Conservation (phyloP, 2,113 vertebrate genomes). For the Actinemys pallida region DNA sequence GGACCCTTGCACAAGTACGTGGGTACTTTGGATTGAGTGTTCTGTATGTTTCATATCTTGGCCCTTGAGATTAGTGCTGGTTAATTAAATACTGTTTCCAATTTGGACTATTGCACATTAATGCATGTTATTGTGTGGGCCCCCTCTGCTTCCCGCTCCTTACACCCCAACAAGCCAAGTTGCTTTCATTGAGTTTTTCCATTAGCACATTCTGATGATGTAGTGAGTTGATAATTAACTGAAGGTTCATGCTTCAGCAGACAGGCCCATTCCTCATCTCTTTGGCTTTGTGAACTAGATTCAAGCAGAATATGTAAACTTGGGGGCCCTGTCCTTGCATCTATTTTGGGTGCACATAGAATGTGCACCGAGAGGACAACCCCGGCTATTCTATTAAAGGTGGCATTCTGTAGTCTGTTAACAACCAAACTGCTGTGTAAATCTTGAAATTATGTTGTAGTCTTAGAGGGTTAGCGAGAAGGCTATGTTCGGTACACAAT, state of each 20-base stretch:
- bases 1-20: not conserved
- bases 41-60: rapidly evolving
- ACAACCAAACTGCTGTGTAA: not conserved
- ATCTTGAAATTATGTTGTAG: not conserved
- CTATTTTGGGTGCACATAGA: not conserved
- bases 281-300: not conserved
- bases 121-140: rapidly evolving
- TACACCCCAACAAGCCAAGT: not conserved
- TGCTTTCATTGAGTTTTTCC: not conserved
- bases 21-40: rapidly evolving
- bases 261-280: not conserved
- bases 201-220: not conserved
- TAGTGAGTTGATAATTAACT: not conserved
- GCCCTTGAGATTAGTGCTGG: not conserved
- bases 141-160: not conserved
- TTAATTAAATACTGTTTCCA: not conserved
- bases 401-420: not conserved
- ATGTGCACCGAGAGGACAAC: not conserved
- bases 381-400: rapidly evolving
- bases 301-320: not conserved
- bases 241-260: not conserved
- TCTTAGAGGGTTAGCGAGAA: not conserved
- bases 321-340: not conserved
- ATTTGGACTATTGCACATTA: not conserved
- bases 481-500: not conserved